Evolutionary conservation across 2,797 vertebrate genomes (phyloP), one percentile per base, ranked within the genome.

Genomic region (Sardinella longiceps): DNA sequence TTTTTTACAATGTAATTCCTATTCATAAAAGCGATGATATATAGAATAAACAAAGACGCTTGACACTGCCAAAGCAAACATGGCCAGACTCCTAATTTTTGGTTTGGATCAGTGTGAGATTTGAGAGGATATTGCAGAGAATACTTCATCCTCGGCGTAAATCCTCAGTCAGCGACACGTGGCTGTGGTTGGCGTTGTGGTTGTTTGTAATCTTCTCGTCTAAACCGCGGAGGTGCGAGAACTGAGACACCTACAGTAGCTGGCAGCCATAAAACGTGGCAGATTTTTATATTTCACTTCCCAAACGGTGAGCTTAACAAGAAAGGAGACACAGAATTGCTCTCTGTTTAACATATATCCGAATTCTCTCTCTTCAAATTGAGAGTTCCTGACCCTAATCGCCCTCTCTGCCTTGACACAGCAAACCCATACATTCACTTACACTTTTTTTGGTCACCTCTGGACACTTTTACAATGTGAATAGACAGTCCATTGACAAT

Each of bases 41-140:
- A 77, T 77, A 20, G 70, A 43, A 39, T 39, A 43, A 39, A 77
- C 70, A 77, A 77, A 77, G 18, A 18, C 9, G 1, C 5, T 37
- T 43, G 70, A 77, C 70, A 43, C 18, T 77, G 70, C 70, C 70
- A 77, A 77, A 39, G 5, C 70, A 77, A 77, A 77, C 33, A 39
- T 11, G 15, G 15, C 4, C 37, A 77, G 30, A 43, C 15, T 77
- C 70, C 15, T 37, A 77, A 77, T 77, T 43, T 77, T 43, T 77
- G 70, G 70, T 77, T 77, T 77, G 70, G 70, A 43, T 77, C 14
- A 2, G 70, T 70, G 70, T 39, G 12, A 20, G 37, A 39, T 43
- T 18, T 74, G 3, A 39, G 33, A 39, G 66, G 15, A 39, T 74
- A 1, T 70, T 70, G 11, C 63, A 28, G 28, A 70, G 63, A 70